Base-by-base conservation (phyloP, 2,113 vertebrate species). In the Athene cunicularia region DNA sequence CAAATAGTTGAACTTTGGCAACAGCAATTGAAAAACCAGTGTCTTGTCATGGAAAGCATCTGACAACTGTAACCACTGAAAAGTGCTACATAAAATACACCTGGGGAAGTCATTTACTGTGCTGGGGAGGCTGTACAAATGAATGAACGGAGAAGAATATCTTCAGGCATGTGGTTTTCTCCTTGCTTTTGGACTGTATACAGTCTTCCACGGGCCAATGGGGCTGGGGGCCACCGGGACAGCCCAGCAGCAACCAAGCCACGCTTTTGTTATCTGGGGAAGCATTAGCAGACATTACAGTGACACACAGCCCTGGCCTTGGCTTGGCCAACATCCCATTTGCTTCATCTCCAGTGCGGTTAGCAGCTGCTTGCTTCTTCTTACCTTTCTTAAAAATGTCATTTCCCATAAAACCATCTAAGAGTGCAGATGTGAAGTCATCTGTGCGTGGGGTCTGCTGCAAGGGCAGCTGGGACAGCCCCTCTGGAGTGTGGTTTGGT, bases 1-100 rank as follows among this genome's bases (percentile, higher is more conserved):
- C 56, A 2, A 2, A n/a, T 80, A 84, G 59, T 10, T 91, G 85
- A 74, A 83, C 87, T 91, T 86, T 97, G 94, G 94, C 91, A 95
- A 70, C 62, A 74, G 84, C 45, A 70, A 70, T 47, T 77, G 77
- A 93, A 87, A 94, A 94, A 68, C 4, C 35, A 47, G 37, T 73
- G 68, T 91, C 93, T 76, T 83, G 59, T 95, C 90, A 80, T 30
- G 39, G 79, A 90, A 82, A 91, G 71, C 14, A 2, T 90, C 87
- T 72, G 89, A 80, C 70, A 89, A 60, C 80, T 53, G 5, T 63
- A 82, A 59, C 32, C 58, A 80, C 16, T 87, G 67, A 70, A 50
- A 89, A 82, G 37, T 1, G 2, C 62, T 73, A 33, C 9, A 5
- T 68, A 73, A 84, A 96, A 93, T 90, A 91, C 86, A 80, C 3